Evolutionary conservation across 2,888 invertebrate genomes (phyloP), one percentile per base, ranked within the genome.

Genomic region (Marronus borbonicus): DNA sequence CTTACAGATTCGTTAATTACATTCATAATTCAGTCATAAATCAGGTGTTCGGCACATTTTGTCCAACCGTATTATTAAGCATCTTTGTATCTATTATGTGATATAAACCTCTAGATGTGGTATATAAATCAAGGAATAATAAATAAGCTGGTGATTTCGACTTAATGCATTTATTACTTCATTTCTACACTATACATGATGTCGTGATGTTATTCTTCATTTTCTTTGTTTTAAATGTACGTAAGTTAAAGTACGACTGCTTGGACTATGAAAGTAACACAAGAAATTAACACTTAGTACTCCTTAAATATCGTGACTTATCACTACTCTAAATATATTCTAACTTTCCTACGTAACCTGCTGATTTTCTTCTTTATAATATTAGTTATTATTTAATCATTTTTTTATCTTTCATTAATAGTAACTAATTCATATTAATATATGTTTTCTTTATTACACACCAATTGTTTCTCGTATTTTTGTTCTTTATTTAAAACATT

Each of bases 121-220:
- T 44, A 44, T 8, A 8, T 36, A 44, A 12, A 44, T 44, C 12
- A 12, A 44, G 55, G 55, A 65, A 65, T 39, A 65, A 65, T n/a
- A 66, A 66, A 66, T 36, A 70, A 70, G 55, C 72, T 74, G 24
- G 28, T 44, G 3, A 49, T 12, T 36, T 74, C 72, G 72, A 60
- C 72, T 78, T 78, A 69, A 77, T 79, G 76, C 77, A 77, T 79
- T 79, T 79, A 79, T 79, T 79, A 76, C 64, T 76, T 79, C 79
- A 79, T 77, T 79, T 79, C 79, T 79, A 79, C 79, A 79, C 79
- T 79, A 79, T 79, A 79, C 79, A 79, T 79, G 79, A 77, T 68
- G 76, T 74, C 76, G 76, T 79, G 76, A 77, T 76, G 76, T 76
- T 79, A 62, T 77, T 77, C 62, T 50, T 64, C 66, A 68, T 69